Base-by-base conservation (phyloP, 2,888 invertebrate genomes). In the Amiota minor region DNA sequence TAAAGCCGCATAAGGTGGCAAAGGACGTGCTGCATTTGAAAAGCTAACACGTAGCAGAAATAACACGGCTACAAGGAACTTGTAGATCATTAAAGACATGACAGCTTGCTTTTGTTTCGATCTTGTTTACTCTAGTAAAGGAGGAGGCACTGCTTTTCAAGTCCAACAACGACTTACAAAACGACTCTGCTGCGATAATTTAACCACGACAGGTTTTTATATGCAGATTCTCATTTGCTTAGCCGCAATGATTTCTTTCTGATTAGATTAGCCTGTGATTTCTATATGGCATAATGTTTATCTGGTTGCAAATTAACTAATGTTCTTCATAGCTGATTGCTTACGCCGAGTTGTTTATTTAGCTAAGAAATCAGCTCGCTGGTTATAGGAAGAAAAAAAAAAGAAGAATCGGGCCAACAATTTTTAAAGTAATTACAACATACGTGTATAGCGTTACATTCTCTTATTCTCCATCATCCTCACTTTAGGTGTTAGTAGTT, bases 1-100 rank as follows among this genome's bases (percentile, higher is more conserved):
- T 46, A 81, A 64, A 4, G 81, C 86, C 74, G 84, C 77, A 64
- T 86, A 73, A 0, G 85, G 85, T 0, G 85, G 85, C 75, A 84
- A 18, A 0, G 85, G 86, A 8, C 75, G 55, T 4, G 72, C 71
- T 20, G 77, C 53, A 2, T 69, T 11, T 49, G 67, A n/a, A 8
- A 23, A 20, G 50, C 49, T 9, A 9, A 67, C 10, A 2, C 50
- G 14, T 1, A 64, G 0, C 64, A 64, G 10, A 10, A 12, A 16
- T 64, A 18, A 16, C 1, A 47, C 16, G 4, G 11, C 14, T 46
- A 47, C 16, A 11, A 20, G 10, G 20, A 16, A 49, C 11, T 50
- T 18, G 11, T 12, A 18, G 67, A 10, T 20, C 67, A 67, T 50
- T 50, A 16, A 47, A 35, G 62, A 20, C 12, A n/a, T 20, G 1